Base-by-base conservation (phyloP, 2,888 invertebrate genomes). In the Gymnosoma rotundatum region DNA sequence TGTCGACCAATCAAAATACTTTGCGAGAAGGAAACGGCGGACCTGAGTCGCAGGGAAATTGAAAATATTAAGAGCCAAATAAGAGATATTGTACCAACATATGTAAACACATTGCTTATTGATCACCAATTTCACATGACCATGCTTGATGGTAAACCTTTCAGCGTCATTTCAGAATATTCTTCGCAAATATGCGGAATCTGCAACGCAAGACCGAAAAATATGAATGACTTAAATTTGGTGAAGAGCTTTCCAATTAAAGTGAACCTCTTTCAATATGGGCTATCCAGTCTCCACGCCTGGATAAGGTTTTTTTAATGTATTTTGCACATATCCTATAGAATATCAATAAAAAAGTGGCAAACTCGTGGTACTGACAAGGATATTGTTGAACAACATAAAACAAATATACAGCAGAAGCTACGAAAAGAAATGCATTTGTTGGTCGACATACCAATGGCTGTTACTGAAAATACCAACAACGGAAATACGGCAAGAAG, bases 1-100 rank as follows among this genome's bases (percentile, higher is more conserved):
- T 45, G 74, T 50, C 61, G 50, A 32, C 58, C n/a, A n/a, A n/a
- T n/a, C n/a, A n/a, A n/a, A n/a, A n/a, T n/a, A n/a, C n/a, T n/a
- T n/a, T n/a, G n/a, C n/a, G n/a, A n/a, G n/a, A n/a, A n/a, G n/a
- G n/a, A n/a, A n/a, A n/a, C n/a, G n/a, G n/a, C n/a, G n/a, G 32
- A 58, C 25, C 16, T 63, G 63, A 60, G 48, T 63, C 74, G 67
- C 32, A 67, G 60, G 50, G 76, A 78, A 78, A 78, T 78, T 69
- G n/a, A 78, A 67, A 78, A 78, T 58, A 69, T 69, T 69, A 69
- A 69, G 14, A 78, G 69, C 69, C 61, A 78, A 21, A 61, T 58
- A 52, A 18, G n/a, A 52, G 18, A 52, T 52, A 52, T 52, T 52
- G 52, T 52, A 58, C 58, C 58, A 78, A 69, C 69, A 69, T 18